Evolutionary conservation across 1,140 invertebrate genomes (phyloP).

Genomic region (Stenopsyche tienmushanensis): DNA sequence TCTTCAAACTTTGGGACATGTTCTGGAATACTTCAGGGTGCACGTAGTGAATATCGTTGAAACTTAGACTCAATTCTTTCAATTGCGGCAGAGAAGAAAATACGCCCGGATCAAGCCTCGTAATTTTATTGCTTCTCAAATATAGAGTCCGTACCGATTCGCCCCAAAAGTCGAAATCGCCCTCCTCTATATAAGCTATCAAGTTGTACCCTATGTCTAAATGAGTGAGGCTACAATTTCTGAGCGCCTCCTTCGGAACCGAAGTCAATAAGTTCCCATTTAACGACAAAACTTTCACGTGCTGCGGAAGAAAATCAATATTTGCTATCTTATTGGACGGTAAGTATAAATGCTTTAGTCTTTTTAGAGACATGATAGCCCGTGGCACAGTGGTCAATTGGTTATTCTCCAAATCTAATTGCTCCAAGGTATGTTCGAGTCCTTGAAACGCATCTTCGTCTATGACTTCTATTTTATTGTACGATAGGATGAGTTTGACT

Average conservation of each 20-base stretch:
- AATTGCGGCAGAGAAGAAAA: slow-evolving; percentile 71
- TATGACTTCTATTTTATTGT: slow-evolving; percentile 70
- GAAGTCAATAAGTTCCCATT: slow-evolving; percentile 75
- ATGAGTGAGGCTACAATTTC: slow-evolving; percentile 70
- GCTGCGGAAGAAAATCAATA: slow-evolving; percentile 55
- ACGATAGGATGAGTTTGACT: slow-evolving; percentile 74
- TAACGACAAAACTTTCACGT: slow-evolving; percentile 75
- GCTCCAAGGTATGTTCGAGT: slow-evolving; percentile 71
- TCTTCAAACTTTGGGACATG: slow-evolving; percentile 71
- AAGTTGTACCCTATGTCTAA: slow-evolving; percentile 86
- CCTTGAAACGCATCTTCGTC: slow-evolving; percentile 71
- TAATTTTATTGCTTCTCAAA: slow-evolving; percentile 81
- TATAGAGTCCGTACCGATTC: slow-evolving; percentile 78
- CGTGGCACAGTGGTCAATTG: slow-evolving; percentile 66
- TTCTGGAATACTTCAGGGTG: slow-evolving; percentile 76
- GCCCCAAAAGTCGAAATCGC: slow-evolving; percentile 79
- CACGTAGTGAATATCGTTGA: slow-evolving; percentile 79
- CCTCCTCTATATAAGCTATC: slow-evolving; percentile 71
- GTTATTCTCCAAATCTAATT: slow-evolving; percentile 82
- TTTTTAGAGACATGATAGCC: slow-evolving; percentile 65
- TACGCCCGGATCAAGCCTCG: slow-evolving; percentile 68
- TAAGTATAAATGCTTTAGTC: slow-evolving; percentile 78
- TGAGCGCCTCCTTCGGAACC: slow-evolving; percentile 68
- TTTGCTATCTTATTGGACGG: slow-evolving; percentile 74
- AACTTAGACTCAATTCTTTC: slow-evolving; percentile 84